Evolutionary conservation across 1,140 invertebrate species (phyloP).

Genomic region (Archegozetes longisetosus): DNA sequence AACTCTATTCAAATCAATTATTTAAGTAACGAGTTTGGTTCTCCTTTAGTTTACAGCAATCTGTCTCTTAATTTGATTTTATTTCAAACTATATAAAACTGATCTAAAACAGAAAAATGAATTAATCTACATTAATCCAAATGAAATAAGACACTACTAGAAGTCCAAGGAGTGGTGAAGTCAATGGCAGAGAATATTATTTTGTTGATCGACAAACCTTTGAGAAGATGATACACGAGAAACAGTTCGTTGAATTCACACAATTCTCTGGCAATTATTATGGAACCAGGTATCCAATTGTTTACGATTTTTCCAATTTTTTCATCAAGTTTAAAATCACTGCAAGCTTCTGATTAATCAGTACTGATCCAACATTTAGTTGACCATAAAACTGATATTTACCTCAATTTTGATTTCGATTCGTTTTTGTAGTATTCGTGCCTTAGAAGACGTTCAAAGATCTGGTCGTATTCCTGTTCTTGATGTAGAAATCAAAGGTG

Average conservation of each 20-base stretch:
- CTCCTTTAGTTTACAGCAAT: too few species aligned
- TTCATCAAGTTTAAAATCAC: too few species aligned
- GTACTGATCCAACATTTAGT: too few species aligned
- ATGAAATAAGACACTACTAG: slow-evolving; percentile 43
- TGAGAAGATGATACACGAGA: slow-evolving; percentile 51
- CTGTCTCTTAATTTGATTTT: too few species aligned
- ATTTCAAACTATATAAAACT: too few species aligned
- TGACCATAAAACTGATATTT: not conserved
- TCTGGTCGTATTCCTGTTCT: slow-evolving; percentile 77
- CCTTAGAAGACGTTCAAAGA: slow-evolving; percentile 56
- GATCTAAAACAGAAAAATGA: too few species aligned
- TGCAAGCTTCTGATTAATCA: too few species aligned
- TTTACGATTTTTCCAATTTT: slow-evolving; percentile 34
- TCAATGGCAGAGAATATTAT: slow-evolving; percentile 59
- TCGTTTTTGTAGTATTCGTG: not conserved
- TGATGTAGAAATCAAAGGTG: slow-evolving; percentile 92
- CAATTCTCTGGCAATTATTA: slow-evolving; percentile 86
- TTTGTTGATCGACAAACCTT: slow-evolving; percentile 62
- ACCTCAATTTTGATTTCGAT: not conserved
- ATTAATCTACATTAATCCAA: too few species aligned
- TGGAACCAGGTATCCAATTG: slow-evolving; percentile 66
- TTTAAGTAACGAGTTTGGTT: too few species aligned
- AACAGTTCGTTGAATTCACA: slow-evolving; percentile 84
- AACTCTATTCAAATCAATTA: not conserved
- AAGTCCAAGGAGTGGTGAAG: slow-evolving; percentile 35